Conservation (phyloP, 2,797 vertebrate species). For the Eidolon dupreanum region DNA sequence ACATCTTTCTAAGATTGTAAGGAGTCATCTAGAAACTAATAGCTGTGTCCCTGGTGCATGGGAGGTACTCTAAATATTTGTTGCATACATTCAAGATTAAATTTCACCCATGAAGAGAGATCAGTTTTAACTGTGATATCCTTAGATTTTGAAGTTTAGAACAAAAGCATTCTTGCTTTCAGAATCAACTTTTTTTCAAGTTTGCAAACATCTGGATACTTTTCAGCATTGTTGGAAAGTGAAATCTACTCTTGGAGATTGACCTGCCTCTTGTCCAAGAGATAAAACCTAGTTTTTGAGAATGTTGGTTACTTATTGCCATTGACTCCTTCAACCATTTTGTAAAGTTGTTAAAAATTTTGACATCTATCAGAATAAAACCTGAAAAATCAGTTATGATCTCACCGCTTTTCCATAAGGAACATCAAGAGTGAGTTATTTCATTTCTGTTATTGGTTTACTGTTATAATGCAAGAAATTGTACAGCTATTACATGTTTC, state of each 20-base stretch:
- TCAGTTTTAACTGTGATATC: neutral
- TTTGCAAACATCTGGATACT: neutral
- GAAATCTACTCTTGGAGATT: neutral
- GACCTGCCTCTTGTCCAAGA: neutral
- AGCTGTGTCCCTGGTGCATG: neutral
- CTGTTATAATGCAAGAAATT: neutral
- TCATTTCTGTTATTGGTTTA: neutral
- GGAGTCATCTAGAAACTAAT: neutral
- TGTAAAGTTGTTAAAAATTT: neutral
- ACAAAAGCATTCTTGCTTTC: neutral
- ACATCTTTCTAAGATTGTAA: neutral
- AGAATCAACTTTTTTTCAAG: neutral
- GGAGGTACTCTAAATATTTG: neutral
- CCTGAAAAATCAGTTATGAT: neutral
- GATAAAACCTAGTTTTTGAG: neutral
- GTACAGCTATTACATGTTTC: neutral
- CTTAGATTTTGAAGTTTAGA: slow-evolving; percentile 21
- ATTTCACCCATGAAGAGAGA: neutral
- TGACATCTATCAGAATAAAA: slow-evolving; percentile 22
- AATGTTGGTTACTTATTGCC: neutral
- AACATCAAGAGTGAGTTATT: neutral
- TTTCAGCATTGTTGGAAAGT: neutral
- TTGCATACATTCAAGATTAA: neutral
- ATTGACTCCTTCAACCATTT: neutral
- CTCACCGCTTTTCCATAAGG: neutral